These are phyloP conservation scores for Euleptes europaea DNA, from an alignment of 2,113 vertebrate species.

Conservation along the genomic window DNA sequence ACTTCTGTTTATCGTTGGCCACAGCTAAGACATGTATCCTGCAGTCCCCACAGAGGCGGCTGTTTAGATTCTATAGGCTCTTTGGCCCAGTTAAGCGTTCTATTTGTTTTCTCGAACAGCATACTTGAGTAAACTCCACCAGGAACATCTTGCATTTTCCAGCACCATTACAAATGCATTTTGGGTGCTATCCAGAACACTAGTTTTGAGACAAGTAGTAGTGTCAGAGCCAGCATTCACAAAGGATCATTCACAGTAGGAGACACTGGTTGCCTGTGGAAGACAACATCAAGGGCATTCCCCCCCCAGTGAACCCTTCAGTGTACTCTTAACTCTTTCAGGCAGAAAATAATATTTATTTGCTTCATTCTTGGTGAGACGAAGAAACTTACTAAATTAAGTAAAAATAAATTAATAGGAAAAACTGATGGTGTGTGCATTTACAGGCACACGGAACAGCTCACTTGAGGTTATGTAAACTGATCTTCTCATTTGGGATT, in stretches of 20 bases:
- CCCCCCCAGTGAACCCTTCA: not conserved
- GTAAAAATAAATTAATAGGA: not conserved
- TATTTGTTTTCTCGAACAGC: not conserved
- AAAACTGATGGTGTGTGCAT: not conserved
- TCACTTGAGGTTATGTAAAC: not conserved
- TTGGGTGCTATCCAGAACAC: not conserved
- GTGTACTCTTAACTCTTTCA: conserved; percentile 3
- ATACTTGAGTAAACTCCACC: not conserved
- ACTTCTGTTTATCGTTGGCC: not conserved
- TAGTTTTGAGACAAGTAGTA: not conserved
- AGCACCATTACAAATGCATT: not conserved
- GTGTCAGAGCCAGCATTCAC: not conserved
- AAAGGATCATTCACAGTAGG: not conserved
- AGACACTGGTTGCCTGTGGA: not conserved
- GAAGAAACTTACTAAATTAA: not conserved
- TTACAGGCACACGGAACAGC: not conserved
- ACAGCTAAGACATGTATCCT: not conserved
- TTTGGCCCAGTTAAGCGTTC: not conserved
- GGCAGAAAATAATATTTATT: conserved; percentile 5
- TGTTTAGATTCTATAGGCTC: not conserved
- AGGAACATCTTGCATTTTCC: not conserved
- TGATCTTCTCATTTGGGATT: not conserved
- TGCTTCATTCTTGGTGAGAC: not conserved
- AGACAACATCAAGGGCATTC: not conserved
- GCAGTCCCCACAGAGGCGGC: not conserved